A percentile compares a stretch with the other conserved stretches of the same genome.
phyloP scores from a whole-genome alignment of 1,140 invertebrate genomes.

The Whitmania pigra region DNA sequence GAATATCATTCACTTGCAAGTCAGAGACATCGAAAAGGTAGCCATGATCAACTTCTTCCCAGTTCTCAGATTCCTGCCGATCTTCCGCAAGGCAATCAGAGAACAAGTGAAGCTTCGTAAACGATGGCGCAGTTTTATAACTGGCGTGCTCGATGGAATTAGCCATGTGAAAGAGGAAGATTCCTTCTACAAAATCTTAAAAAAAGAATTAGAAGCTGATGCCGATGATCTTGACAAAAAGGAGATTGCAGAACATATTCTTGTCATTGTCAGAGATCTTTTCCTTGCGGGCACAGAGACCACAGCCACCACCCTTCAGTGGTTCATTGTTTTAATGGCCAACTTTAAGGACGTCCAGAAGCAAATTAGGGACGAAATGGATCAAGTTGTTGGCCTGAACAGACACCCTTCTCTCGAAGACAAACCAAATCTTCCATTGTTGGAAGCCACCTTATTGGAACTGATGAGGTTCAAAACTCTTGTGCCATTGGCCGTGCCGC shows the following conservation, averaged over 20 bases:
- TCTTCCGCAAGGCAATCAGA: background rate
- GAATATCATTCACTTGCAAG: background rate
- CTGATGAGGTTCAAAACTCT: background rate
- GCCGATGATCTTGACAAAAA: background rate
- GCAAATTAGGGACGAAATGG: slow-evolving; percentile 35
- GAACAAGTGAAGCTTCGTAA: background rate
- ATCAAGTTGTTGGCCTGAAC: slow-evolving; percentile 31
- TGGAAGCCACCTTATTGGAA: slow-evolving; percentile 9
- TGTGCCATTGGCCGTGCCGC: slow-evolving; percentile 7
- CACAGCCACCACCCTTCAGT: slow-evolving; percentile 35
- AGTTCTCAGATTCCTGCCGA: background rate
- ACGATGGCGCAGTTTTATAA: background rate
- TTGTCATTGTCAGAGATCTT: slow-evolving; percentile 25
- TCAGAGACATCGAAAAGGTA: background rate
- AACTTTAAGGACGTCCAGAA: slow-evolving; percentile 38
- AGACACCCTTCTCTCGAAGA: slow-evolving; percentile 28
- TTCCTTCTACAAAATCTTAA: too few species aligned
- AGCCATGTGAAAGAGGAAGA: background rate
- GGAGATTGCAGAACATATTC: background rate
- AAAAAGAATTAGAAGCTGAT: background rate
- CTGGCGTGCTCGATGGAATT: background rate
- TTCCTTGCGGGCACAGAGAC: slow-evolving; percentile 39
- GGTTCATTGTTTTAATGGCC: slow-evolving; percentile 35
- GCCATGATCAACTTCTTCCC: slow-evolving; percentile 8
- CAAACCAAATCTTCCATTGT: slow-evolving; percentile 17